These are phyloP conservation scores for Climacteris rufus DNA, from an alignment of 2,113 vertebrate species.

Conservation along the genomic window DNA sequence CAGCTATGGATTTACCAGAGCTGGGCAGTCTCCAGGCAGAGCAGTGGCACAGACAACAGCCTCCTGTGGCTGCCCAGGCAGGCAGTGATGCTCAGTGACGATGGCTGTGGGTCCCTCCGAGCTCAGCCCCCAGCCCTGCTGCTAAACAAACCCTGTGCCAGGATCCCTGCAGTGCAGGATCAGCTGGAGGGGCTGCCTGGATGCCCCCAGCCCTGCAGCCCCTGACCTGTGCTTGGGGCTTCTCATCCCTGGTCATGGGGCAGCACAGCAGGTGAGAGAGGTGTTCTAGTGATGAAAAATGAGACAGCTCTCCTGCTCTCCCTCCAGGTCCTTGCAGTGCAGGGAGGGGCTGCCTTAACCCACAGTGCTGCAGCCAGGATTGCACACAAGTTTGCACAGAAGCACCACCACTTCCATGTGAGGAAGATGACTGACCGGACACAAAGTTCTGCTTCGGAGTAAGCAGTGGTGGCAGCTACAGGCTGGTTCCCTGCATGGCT, in stretches of 20 bases:
- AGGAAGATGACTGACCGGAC: not conserved
- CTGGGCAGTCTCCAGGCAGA: not conserved
- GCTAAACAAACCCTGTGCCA: not conserved
- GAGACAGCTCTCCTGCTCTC: not conserved
- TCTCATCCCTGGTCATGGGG: rapidly evolving
- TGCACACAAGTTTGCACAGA: not conserved
- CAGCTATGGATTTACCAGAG: not conserved
- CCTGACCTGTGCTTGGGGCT: not conserved
- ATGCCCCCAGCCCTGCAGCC: not conserved
- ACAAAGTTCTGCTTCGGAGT: rapidly evolving
- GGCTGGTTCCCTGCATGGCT: not conserved
- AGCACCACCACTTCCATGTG: rapidly evolving
- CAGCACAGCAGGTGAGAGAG: not conserved
- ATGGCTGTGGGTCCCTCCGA: rapidly evolving
- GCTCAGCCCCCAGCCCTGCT: not conserved
- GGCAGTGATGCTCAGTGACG: rapidly evolving
- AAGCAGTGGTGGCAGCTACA: not conserved
- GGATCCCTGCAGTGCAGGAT: not conserved
- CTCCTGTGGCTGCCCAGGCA: not conserved
- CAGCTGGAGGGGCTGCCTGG: not conserved
- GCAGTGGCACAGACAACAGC: not conserved
- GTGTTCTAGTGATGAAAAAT: not conserved
- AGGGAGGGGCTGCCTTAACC: not conserved
- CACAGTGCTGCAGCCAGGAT: not conserved
- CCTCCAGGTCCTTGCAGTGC: not conserved